phyloP scores from a whole-genome alignment of 2,113 vertebrate genomes.

The Hemibagrus wyckioides region DNA sequence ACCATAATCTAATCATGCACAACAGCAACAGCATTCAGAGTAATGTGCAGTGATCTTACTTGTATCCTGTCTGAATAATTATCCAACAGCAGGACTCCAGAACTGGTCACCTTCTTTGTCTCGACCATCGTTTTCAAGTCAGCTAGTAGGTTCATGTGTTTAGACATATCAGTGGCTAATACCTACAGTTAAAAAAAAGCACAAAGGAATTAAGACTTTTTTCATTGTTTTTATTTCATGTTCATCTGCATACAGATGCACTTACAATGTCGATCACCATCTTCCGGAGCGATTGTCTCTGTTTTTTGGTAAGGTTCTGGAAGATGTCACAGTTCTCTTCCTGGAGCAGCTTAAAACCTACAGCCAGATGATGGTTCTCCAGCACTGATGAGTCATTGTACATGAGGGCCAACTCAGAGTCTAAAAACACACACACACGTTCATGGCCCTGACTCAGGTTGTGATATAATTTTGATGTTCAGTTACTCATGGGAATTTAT shows the following conservation, averaged over 20 bases:
- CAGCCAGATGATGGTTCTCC: slow-evolving; percentile 88
- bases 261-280: slow-evolving; percentile 91
- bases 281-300: slow-evolving; percentile 84
- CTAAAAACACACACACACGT: slow-evolving; percentile 54
- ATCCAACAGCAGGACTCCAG: slow-evolving; percentile 85
- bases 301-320: slow-evolving; percentile 87
- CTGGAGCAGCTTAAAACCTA: slow-evolving; percentile 87
- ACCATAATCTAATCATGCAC: background rate
- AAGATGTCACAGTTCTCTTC: slow-evolving; percentile 92
- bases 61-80: slow-evolving; percentile 89
- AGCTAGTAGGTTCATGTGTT: slow-evolving; percentile 87
- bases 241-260: slow-evolving; percentile 30
- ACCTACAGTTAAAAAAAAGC: slow-evolving; percentile 67
- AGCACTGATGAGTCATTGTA: slow-evolving; percentile 88
- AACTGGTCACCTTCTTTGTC: slow-evolving; percentile 90
- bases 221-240: background rate
- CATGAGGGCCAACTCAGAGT: slow-evolving; percentile 90
- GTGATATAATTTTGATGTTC: background rate
- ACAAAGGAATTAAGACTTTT: background rate
- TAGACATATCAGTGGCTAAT: slow-evolving; percentile 89
- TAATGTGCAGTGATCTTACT: slow-evolving; percentile 65
- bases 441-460: background rate
- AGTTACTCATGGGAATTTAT: background rate
- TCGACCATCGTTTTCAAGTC: slow-evolving; percentile 91
- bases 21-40: background rate